Evolutionary conservation across 2,888 invertebrate species (phyloP).

Genomic region (Synergus itoensis): DNA sequence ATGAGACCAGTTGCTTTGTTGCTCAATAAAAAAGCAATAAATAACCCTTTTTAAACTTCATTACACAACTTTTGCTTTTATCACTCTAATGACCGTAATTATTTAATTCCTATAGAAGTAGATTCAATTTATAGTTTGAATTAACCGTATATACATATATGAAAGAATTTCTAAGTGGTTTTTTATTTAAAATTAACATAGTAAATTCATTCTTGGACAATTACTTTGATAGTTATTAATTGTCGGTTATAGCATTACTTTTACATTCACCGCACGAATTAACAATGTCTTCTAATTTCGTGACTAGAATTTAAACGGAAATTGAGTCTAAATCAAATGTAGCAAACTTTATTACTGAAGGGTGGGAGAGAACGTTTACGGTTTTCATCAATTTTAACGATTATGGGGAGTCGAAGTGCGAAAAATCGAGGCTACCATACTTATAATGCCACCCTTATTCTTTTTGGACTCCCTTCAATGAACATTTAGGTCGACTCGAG

Average conservation of each 20-base stretch:
- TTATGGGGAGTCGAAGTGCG: background rate
- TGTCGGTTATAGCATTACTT: constrained; percentile 1
- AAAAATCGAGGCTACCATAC: background rate
- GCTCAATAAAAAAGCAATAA: too few relatives aligned
- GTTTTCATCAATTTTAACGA: constrained; percentile 7
- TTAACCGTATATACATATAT: too few relatives aligned
- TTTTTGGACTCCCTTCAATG: constrained; percentile 48
- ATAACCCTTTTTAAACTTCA: background rate
- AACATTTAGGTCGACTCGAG: constrained; percentile 53
- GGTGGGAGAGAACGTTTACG: background rate
- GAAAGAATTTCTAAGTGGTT: too few relatives aligned
- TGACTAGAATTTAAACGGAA: background rate
- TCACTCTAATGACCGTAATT: background rate
- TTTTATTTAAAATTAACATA: too few relatives aligned
- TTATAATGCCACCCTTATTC: constrained; percentile 34
- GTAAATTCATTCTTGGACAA: too few relatives aligned
- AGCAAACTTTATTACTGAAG: background rate
- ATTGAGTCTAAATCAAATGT: background rate
- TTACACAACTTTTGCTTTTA: background rate
- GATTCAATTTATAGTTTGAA: background rate
- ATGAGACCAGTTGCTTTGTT: background rate
- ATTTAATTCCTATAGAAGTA: background rate
- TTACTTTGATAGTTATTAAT: background rate
- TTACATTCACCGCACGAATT: background rate
- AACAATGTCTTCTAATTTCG: background rate